These are phyloP conservation scores for Otus sunia DNA, from an alignment of 2,113 vertebrate species.

Conservation along the genomic window DNA sequence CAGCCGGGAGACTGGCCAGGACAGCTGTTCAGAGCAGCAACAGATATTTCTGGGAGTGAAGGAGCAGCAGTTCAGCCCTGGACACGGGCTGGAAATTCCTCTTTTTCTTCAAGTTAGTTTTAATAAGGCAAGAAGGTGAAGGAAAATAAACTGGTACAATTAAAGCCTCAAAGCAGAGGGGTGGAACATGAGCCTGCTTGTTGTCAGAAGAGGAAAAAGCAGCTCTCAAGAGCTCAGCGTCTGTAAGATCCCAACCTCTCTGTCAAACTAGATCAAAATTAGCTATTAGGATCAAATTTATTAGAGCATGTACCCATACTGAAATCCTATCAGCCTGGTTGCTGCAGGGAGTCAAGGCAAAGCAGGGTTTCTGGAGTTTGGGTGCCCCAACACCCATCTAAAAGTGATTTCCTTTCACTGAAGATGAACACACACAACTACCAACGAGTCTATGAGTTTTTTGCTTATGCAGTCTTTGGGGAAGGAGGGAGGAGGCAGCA, in stretches of 20 bases:
- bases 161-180: not conserved
- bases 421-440: not conserved
- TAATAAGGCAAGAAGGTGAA: not conserved
- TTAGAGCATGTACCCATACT: not conserved
- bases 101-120: not conserved
- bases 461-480: not conserved
- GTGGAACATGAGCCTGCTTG: not conserved
- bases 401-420: not conserved
- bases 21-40: not conserved
- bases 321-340: not conserved
- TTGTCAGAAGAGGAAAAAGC: not conserved
- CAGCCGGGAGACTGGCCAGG: not conserved
- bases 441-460: not conserved
- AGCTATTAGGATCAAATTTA: not conserved
- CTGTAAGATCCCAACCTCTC: not conserved
- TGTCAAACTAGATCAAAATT: slow-evolving; percentile 9
- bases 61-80: not conserved
- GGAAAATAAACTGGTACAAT: not conserved
- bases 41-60: not conserved
- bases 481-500: not conserved
- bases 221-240: not conserved
- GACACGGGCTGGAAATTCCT: not conserved
- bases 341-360: not conserved
- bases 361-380: fast-evolving
- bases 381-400: not conserved